Conservation (phyloP, 1,140 invertebrate species). For the Lasioglossum albipes region DNA sequence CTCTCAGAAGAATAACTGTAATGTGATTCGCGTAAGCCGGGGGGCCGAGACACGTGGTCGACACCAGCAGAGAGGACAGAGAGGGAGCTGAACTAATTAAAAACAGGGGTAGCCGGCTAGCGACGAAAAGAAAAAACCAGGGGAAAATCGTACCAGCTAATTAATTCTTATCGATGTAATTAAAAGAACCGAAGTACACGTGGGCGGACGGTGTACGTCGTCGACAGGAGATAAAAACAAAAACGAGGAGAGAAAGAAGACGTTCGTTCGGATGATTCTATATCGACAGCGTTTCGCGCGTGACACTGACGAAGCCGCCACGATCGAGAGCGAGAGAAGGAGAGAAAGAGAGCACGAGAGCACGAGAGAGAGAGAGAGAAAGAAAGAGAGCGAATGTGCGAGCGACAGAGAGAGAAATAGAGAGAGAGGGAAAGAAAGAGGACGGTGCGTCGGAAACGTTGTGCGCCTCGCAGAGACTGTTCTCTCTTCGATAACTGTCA, state of each 20-base stretch:
- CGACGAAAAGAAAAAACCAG: slow-evolving; percentile 55
- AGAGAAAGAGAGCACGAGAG: background rate
- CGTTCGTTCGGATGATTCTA: slow-evolving; percentile 21
- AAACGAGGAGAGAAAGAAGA: slow-evolving; percentile 43
- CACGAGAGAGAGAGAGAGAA: background rate
- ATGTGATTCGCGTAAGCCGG: slow-evolving; percentile 6
- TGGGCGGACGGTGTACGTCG: slow-evolving; percentile 21
- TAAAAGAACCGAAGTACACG: slow-evolving; percentile 61
- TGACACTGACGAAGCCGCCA: slow-evolving; percentile 17
- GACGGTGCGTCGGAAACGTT: background rate
- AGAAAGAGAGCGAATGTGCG: background rate
- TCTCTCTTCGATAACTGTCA: background rate
- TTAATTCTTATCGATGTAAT: slow-evolving; percentile 73
- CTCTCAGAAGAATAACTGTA: background rate
- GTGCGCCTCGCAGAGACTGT: slow-evolving; percentile 38
- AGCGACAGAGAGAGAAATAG: no score
- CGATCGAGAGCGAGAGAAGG: slow-evolving; percentile 13
- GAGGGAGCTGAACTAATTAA: no score
- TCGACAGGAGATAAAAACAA: slow-evolving; percentile 52
- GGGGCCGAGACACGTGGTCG: slow-evolving; percentile 10
- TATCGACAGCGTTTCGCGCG: slow-evolving; percentile 20
- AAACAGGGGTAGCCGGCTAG: slow-evolving; percentile 60
- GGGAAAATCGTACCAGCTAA: slow-evolving; percentile 72
- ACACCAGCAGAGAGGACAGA: background rate
- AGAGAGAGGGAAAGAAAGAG: background rate